Evolutionary conservation across 2,113 vertebrate species (phyloP).

Genomic region (Falco punctatus): DNA sequence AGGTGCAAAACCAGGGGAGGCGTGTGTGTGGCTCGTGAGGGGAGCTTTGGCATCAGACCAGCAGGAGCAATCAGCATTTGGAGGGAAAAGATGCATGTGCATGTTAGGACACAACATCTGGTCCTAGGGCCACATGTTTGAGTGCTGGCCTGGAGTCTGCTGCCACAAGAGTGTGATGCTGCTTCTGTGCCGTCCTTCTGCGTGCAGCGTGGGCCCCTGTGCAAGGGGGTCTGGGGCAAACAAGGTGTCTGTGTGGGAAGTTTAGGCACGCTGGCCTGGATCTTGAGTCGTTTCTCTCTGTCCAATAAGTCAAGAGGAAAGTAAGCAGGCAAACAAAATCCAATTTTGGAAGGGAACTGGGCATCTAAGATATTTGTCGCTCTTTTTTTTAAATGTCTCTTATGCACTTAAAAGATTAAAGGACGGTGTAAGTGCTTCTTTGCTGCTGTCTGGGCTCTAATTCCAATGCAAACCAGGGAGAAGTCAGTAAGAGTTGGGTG

Average conservation of each 20-base stretch:
- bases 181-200: not conserved
- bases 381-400: not conserved
- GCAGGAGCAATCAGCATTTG: not conserved
- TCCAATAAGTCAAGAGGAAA: not conserved
- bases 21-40: not conserved
- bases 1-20: not conserved
- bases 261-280: accelerated
- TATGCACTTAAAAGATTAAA: not conserved
- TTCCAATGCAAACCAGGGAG: not conserved
- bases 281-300: not conserved
- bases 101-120: slow-evolving; percentile 9
- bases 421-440: not conserved
- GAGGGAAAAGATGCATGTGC: not conserved
- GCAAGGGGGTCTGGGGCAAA: not conserved
- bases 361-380: not conserved
- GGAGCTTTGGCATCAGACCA: not conserved
- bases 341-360: not conserved
- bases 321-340: not conserved
- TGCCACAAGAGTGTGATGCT: not conserved
- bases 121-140: not conserved
- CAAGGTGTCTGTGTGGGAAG: not conserved
- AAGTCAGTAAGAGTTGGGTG: not conserved
- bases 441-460: not conserved
- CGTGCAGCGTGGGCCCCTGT: not conserved
- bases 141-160: not conserved